Conservation (phyloP, 2,113 vertebrate species). For the Origma solitaria region DNA sequence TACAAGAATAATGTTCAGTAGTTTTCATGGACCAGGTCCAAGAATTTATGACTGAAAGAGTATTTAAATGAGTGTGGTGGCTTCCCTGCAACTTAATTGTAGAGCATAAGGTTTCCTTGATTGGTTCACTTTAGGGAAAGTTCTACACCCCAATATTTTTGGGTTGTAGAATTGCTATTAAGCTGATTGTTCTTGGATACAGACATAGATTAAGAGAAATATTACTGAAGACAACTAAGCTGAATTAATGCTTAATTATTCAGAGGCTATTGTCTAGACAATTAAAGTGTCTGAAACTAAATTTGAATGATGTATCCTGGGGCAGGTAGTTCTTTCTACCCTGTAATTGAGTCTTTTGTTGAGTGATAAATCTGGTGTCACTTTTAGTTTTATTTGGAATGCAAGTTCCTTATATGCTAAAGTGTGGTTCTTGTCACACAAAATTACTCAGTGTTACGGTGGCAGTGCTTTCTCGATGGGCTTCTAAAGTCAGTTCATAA, state of each 20-base stretch:
- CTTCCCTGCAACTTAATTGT: background rate
- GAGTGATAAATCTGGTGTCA: background rate
- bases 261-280: background rate
- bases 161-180: background rate
- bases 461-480: background rate
- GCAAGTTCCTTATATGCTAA: background rate
- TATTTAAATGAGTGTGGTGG: background rate
- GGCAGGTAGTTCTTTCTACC: background rate
- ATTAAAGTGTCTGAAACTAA: background rate
- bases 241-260: background rate
- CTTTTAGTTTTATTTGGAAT: background rate
- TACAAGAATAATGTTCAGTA: background rate
- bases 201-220: background rate
- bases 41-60: background rate
- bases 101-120: background rate
- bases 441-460: background rate
- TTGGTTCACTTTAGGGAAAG: background rate
- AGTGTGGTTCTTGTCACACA: background rate
- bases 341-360: background rate
- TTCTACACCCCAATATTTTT: background rate
- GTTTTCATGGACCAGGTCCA: background rate
- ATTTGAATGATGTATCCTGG: background rate
- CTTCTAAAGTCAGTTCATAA: background rate
- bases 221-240: background rate
- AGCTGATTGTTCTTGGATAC: background rate